Conservation (phyloP, 1,140 invertebrate genomes). For the Lamellibrachia luymesi region DNA sequence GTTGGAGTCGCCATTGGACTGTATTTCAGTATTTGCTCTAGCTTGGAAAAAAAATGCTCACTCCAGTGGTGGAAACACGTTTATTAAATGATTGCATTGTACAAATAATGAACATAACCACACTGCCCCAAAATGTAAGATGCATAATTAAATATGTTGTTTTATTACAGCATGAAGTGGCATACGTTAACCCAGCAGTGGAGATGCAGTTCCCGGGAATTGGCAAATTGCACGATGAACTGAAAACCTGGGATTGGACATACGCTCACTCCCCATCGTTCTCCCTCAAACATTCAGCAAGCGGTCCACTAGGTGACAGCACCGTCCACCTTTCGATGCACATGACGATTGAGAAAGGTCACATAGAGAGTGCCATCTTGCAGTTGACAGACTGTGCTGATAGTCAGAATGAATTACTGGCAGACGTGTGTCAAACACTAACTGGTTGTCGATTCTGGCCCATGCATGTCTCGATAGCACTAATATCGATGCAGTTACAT, state of each 20-base stretch:
- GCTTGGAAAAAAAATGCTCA: too few species aligned
- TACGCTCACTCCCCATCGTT: slow-evolving; percentile 87
- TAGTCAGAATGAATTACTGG: background rate
- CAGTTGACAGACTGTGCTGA: background rate
- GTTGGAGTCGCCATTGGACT: too few species aligned
- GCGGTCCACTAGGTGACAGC: background rate
- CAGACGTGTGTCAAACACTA: background rate
- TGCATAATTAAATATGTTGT: background rate
- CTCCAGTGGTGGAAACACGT: too few species aligned
- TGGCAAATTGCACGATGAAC: slow-evolving; percentile 64
- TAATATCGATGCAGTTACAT: background rate
- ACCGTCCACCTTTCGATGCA: background rate
- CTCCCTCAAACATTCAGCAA: slow-evolving; percentile 50
- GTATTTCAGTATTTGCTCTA: too few species aligned
- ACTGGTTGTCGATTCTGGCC: background rate
- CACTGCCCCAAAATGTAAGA: background rate
- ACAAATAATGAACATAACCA: background rate
- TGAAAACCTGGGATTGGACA: slow-evolving; percentile 82
- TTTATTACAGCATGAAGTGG: slow-evolving; percentile 13
- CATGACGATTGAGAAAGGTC: background rate
- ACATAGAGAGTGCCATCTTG: background rate
- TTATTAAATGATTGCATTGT: background rate
- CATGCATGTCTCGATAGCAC: background rate
- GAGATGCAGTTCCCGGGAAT: slow-evolving; percentile 81
- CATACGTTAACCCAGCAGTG: slow-evolving; percentile 80